Conservation (phyloP, 2,888 invertebrate species). For the Ditula angustiorana region DNA sequence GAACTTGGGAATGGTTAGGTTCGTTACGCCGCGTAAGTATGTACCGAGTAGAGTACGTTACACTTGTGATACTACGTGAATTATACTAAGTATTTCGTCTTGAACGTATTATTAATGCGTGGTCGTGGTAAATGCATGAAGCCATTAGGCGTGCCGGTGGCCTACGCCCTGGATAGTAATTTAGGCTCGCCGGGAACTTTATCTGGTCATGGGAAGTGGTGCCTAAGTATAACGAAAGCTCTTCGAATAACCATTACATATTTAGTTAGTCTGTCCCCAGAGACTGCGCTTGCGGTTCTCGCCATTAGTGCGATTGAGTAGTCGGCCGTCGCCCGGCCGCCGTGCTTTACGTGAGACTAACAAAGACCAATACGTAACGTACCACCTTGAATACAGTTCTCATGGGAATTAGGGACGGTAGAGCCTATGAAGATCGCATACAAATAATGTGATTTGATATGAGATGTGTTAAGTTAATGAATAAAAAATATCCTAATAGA, state of each 20-base stretch:
- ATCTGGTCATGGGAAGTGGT: slow-evolving; percentile 63
- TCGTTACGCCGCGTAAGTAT: slow-evolving; percentile 42
- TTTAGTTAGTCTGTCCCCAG: slow-evolving; percentile 76
- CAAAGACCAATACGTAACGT: slow-evolving; percentile 29
- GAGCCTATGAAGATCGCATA: not conserved
- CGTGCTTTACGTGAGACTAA: slow-evolving; percentile 43
- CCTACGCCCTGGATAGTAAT: slow-evolving; percentile 41
- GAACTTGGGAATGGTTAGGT: slow-evolving; percentile 53
- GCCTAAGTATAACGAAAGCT: slow-evolving; percentile 67
- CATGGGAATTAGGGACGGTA: not conserved
- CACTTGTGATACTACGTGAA: slow-evolving; percentile 7
- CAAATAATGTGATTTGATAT: not conserved
- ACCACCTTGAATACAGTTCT: not conserved
- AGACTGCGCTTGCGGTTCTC: slow-evolving; percentile 78
- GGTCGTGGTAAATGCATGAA: slow-evolving; percentile 29
- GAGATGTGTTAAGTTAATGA: not conserved
- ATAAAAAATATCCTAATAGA: no score
- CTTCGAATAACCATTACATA: slow-evolving; percentile 76
- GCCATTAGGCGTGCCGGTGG: slow-evolving; percentile 21
- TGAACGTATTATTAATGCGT: slow-evolving; percentile 4
- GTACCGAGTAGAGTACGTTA: not conserved
- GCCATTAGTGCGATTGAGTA: slow-evolving; percentile 80
- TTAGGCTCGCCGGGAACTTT: slow-evolving; percentile 52
- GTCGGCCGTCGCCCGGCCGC: slow-evolving; percentile 52
- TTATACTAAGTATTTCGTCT: not conserved